Base-by-base conservation (phyloP, 1,140 invertebrate species). In the Bicyclus anynana region DNA sequence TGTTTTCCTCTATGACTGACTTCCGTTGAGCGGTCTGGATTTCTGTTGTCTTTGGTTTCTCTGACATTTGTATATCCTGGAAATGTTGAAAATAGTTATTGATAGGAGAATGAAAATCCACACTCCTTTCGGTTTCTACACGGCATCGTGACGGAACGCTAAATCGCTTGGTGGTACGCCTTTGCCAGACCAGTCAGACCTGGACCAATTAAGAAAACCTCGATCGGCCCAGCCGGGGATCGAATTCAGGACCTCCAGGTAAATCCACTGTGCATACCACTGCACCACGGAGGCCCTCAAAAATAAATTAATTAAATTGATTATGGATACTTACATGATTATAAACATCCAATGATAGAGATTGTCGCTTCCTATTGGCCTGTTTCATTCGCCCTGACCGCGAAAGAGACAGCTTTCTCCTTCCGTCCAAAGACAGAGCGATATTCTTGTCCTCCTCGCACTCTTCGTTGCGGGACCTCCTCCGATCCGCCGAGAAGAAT, bases 351-450 rank as follows among this genome's bases (percentile, higher is more conserved):
- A 82, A 63, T 37, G 69, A 75, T 5, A 90, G 59, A 0, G 82
- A 77, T 40, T 80, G 77, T 38, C 89, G 67, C 37, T 78, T 81
- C 59, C 80, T 83, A 16, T 86, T 79, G 1, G 81, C 77, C 33
- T 89, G 88, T 47, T 74, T 85, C 82, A 90, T 80, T 27, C 83
- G 69, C 10, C 89, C 89, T 5, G 89, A 90, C 18, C 89, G 57
- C 0, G 89, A 90, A 21, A 90, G 87, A 2, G 87, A 90, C 50
- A 89, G 51, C 52, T 89, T 89, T 48, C 87, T 64, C 35, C 77
- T 76, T 0, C 65, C 68, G 18, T 82, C 84, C 17, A 79, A 48
- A 0, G 80, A 73, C 5, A 82, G 69, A 0, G 75, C 50, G 13
- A 69, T 56, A 26, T 72, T 46, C 5, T 71, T 72, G 0, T 76